Percentiles rank a stretch among this genome's conserved stretches.
These are phyloP conservation scores for Lasioglossum villosulum DNA, from an alignment of 2,888 invertebrate genomes.

Conservation along the genomic window DNA sequence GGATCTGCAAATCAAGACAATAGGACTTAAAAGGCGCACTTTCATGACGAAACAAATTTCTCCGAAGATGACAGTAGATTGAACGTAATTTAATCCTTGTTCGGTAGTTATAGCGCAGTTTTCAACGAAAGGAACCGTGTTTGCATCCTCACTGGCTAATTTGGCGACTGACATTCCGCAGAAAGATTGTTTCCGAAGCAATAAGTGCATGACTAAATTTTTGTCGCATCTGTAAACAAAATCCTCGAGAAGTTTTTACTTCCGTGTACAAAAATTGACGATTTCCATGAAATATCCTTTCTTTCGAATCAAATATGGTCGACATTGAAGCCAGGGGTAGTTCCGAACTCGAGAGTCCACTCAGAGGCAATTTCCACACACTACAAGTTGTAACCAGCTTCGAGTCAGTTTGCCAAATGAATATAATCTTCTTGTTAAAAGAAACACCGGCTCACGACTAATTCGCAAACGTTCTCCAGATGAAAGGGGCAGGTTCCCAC, in stretches of 20 bases:
- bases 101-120: not conserved
- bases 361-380: not conserved
- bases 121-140: not conserved
- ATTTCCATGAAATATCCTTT: not conserved
- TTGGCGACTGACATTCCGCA: not conserved
- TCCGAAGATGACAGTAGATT: not conserved
- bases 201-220: not conserved
- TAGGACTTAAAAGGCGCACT: not conserved
- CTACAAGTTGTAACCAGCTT: not conserved
- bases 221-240: not conserved
- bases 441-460: not conserved
- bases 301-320: not conserved
- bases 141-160: not conserved
- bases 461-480: not conserved
- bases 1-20: not conserved
- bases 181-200: not conserved
- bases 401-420: not conserved
- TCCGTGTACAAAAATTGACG: not conserved
- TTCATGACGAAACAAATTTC: not conserved
- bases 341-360: not conserved
- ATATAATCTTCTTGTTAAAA: not conserved
- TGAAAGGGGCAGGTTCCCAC: not conserved
- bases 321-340: not conserved
- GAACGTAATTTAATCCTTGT: not conserved
- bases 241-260: not conserved